Conservation (phyloP, 2,797 vertebrate species). For the Clarias pachynema region DNA sequence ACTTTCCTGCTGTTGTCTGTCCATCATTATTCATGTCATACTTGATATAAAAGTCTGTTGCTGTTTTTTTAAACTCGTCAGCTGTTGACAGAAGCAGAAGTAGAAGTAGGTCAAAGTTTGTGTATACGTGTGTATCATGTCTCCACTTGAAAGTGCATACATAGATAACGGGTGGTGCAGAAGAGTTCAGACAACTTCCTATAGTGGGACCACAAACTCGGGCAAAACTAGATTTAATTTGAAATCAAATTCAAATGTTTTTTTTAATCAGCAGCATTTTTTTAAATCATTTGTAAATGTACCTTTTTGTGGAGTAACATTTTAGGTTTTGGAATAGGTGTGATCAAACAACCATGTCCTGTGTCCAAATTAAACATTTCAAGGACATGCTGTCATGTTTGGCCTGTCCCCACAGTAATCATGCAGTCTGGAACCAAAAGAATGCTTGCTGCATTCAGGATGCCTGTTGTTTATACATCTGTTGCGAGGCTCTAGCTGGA, state of each 20-base stretch:
- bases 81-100: not conserved
- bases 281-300: not conserved
- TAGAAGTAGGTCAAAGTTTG: slow-evolving; percentile 15
- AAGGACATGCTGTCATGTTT: not conserved
- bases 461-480: not conserved
- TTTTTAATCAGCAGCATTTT: not conserved
- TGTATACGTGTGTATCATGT: not conserved
- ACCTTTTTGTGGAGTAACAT: not conserved
- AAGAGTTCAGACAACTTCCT: not conserved
- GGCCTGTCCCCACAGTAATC: slow-evolving; percentile 36
- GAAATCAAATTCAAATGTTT: not conserved
- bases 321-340: not conserved
- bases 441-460: not conserved
- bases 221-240: not conserved
- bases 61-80: not conserved
- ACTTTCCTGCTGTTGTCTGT: slow-evolving; percentile 17
- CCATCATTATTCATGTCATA: not conserved
- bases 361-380: not conserved
- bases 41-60: not conserved
- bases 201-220: not conserved
- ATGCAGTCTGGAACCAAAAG: not conserved
- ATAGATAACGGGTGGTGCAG: not conserved
- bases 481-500: not conserved
- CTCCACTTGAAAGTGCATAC: slow-evolving; percentile 3
- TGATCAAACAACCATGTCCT: not conserved